These are phyloP conservation scores for Mormyrops boulengeri DNA, from an alignment of 2,797 vertebrate species.

Conservation along the genomic window DNA sequence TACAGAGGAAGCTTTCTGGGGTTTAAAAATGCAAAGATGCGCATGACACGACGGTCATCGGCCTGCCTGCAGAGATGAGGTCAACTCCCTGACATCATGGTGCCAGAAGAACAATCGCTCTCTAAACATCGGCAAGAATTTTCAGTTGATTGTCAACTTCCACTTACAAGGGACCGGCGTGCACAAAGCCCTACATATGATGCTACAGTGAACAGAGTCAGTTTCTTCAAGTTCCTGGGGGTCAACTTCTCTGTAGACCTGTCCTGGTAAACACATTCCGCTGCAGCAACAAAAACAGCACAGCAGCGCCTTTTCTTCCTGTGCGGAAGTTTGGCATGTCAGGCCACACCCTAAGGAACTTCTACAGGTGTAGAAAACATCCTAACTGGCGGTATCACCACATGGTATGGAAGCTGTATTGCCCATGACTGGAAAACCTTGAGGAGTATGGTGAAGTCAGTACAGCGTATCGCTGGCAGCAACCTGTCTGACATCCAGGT, in stretches of 20 bases:
- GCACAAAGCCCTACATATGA: background rate
- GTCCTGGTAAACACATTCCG: background rate
- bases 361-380: background rate
- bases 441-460: background rate
- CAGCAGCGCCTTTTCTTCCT: background rate
- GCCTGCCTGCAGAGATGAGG: background rate
- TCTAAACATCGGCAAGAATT: background rate
- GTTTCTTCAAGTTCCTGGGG: background rate
- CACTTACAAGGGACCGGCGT: background rate
- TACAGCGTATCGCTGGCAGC: background rate
- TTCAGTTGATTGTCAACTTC: background rate
- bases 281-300: background rate
- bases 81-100: background rate
- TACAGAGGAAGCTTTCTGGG: background rate
- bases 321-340: background rate
- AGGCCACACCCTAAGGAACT: background rate
- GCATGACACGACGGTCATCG: background rate
- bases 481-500: background rate
- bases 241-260: background rate
- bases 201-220: background rate
- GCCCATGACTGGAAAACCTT: background rate
- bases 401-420: background rate
- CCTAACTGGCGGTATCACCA: background rate
- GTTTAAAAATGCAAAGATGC: background rate
- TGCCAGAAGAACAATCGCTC: background rate